These are phyloP conservation scores for Vimba vimba DNA, from an alignment of 2,113 vertebrate genomes.

Conservation along the genomic window DNA sequence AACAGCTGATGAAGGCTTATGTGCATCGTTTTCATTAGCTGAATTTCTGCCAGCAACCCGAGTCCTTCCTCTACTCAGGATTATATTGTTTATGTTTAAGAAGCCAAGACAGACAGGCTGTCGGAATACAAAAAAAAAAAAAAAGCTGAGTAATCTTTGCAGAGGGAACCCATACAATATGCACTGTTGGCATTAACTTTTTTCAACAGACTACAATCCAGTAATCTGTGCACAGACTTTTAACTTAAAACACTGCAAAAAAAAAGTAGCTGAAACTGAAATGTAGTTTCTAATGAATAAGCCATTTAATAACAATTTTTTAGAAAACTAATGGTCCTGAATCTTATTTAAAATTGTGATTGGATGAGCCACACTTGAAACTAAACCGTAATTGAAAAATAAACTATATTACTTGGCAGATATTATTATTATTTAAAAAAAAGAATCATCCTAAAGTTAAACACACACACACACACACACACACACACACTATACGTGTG, in stretches of 20 bases:
- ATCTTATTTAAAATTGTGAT: background rate
- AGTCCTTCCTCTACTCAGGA: background rate
- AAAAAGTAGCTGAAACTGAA: background rate
- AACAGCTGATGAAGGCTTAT: slow-evolving; percentile 41
- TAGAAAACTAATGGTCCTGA: background rate
- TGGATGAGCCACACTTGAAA: background rate
- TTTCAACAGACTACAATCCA: background rate
- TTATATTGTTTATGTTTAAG: slow-evolving; percentile 21
- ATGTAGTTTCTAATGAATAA: background rate
- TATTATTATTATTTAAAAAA: background rate
- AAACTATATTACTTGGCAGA: too few species aligned
- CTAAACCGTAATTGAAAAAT: background rate
- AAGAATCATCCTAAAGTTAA: too few species aligned
- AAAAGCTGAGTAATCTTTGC: slow-evolving; percentile 16
- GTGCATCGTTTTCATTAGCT: background rate
- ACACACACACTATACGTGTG: too few species aligned
- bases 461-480: too few species aligned
- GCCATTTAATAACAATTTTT: background rate
- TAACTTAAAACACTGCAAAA: background rate
- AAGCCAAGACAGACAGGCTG: background rate
- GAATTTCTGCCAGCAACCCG: background rate
- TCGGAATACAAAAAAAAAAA: background rate
- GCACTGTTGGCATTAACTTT: background rate
- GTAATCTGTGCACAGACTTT: background rate
- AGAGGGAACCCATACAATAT: background rate